phyloP scores from a whole-genome alignment of 53 echinoderm and acorn worm genomes.

The Arbacia lixula region DNA sequence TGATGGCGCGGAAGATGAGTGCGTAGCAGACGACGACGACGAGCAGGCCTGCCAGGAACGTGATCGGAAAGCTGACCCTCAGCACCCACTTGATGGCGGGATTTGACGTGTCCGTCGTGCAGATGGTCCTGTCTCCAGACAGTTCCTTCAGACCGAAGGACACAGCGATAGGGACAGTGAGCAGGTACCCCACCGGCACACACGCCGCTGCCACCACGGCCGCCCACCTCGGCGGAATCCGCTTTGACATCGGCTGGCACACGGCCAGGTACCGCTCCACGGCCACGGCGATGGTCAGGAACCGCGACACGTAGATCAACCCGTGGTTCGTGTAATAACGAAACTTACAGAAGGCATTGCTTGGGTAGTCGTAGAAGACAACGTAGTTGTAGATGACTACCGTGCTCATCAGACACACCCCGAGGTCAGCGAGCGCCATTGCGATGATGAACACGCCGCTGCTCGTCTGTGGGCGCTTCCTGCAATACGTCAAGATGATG shows the following conservation, averaged over 20 bases:
- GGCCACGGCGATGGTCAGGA: conserved; percentile 48
- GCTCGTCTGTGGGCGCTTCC: conserved; percentile 11
- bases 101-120: conserved; percentile 19
- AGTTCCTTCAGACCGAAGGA: conserved; percentile 4
- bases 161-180: conserved; percentile 32
- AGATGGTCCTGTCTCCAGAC: conserved; percentile 29
- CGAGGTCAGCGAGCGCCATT: conserved; percentile 40
- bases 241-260: conserved; percentile 49
- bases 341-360: conserved; percentile 46
- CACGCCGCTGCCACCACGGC: conserved; percentile 10
- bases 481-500: conserved; percentile 32
- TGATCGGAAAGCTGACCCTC: conserved; percentile 32
- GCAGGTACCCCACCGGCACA: conserved; percentile 32
- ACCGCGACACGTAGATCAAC: conserved; percentile 51
- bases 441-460: conserved; percentile 44
- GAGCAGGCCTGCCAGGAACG: conserved; percentile 14
- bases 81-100: conserved; percentile 21
- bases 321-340: conserved; percentile 57
- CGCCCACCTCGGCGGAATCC: conserved; percentile 19
- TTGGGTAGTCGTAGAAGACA: conserved; percentile 25
- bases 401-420: conserved; percentile 39
- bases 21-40: conserved; percentile 42
- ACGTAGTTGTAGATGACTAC: conserved; percentile 44
- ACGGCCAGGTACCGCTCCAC: conserved; percentile 49
- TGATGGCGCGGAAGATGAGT: conserved; percentile 14